Percentiles rank a stretch among this genome's conserved stretches.
Evolutionary conservation across 2,113 vertebrate genomes (phyloP).

Genomic region (Dissostichus mawsoni): DNA sequence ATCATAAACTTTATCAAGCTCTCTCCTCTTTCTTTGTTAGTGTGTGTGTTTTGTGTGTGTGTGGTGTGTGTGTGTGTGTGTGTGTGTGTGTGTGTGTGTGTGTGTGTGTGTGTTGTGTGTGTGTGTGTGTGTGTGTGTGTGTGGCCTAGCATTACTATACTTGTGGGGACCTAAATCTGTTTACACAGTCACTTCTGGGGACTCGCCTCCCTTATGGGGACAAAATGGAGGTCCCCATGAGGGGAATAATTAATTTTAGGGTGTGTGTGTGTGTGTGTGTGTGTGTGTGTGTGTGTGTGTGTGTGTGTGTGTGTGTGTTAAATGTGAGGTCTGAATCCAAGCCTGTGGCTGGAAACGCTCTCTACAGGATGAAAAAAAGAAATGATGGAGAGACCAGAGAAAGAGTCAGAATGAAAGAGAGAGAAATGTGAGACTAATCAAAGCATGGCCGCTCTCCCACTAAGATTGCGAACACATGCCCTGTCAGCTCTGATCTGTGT

Average conservation of each 20-base stretch:
- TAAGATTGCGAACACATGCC: conserved; percentile 64
- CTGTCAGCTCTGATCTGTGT: background rate
- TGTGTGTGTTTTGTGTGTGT: background rate
- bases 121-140: background rate
- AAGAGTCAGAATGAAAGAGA: conserved; percentile 10
- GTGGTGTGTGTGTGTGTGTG: background rate
- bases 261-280: background rate
- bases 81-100: background rate
- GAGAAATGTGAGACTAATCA: conserved; percentile 60
- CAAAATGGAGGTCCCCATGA: too few species aligned
- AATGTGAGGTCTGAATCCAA: conserved; percentile 38
- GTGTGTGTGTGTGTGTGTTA: conserved; percentile 4
- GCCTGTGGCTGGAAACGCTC: conserved; percentile 38
- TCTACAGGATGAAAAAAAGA: conserved; percentile 13
- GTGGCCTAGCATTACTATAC: too few species aligned
- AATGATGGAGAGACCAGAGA: conserved; percentile 32
- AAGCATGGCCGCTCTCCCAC: conserved; percentile 47
- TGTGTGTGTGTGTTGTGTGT: conserved; percentile 15
- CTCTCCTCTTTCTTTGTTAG: background rate
- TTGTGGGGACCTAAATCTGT: too few species aligned
- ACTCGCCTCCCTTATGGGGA: too few species aligned
- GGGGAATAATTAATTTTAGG: too few species aligned
- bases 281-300: conserved; percentile 3
- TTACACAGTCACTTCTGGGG: too few species aligned
- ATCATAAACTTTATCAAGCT: conserved; percentile 33